Base-by-base conservation (phyloP, 2,888 invertebrate genomes). In the Rhamnusium bicolor region DNA sequence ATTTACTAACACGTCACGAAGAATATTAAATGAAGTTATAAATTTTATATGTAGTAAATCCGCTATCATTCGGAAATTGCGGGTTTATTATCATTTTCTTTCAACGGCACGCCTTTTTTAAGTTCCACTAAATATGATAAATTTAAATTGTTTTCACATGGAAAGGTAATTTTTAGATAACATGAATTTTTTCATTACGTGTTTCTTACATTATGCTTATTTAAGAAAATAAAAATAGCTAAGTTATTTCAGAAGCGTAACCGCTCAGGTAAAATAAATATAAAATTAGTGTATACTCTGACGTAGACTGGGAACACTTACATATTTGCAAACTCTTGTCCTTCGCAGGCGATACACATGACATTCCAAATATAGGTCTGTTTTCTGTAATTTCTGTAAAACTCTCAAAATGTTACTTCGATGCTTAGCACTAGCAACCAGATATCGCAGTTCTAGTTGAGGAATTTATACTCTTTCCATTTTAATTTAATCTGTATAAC, bases 61-160 rank as follows among this genome's bases (percentile, higher is more conserved):
- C n/a, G 40, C 12, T 54, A 54, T 54, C 54, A 24, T n/a, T 12
- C 54, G 54, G 54, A 54, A 21, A 54, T 54, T 54, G 54, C 24
- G 54, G 54, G 7, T 54, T 24, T 24, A 19, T 54, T 54, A 54
- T 54, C 54, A 14, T 54, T 19, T 40, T 40, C 40, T 40, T 40
- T 40, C 40, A 10, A 40, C n/a, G 12, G 12, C 8, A 21, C 2
- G 12, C 19, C 18, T 21, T 16, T n/a, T 7, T 10, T 19, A 8
- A 21, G 8, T 51, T 51, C 51, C 16, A 8, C 19, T 51, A 51
- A 51, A 51, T 19, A 51, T 51, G 18, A 51, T 18, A 5, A 51
- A 16, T 51, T 21, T 19, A 40, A 14, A 40, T 40, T 40, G 40
- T 40, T 40, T 40, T 12, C 40, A 40, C 40, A 40, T 40, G 40